phyloP scores from a whole-genome alignment of 2,113 vertebrate species.

The Crotalus tigris region DNA sequence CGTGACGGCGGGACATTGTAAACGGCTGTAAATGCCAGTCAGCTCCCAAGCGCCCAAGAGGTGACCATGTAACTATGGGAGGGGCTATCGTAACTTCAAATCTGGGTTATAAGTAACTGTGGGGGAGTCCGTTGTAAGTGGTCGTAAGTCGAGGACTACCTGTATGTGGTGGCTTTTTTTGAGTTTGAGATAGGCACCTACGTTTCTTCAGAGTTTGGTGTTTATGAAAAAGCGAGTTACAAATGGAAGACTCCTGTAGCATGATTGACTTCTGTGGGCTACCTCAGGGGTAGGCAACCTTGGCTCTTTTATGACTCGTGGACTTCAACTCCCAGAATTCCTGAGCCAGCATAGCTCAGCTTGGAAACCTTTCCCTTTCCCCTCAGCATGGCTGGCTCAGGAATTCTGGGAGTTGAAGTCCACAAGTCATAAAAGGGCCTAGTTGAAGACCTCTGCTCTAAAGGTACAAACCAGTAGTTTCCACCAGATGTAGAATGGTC shows the following conservation, averaged over 20 bases:
- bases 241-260: not conserved
- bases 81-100: not conserved
- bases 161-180: not conserved
- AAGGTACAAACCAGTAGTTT: no score
- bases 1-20: not conserved
- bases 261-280: not conserved
- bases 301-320: no score
- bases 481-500: no score
- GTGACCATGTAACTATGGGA: not conserved
- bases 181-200: not conserved
- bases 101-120: not conserved
- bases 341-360: no score
- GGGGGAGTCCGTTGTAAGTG: not conserved
- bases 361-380: no score
- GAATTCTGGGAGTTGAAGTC: no score
- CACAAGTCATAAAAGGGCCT: no score
- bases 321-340: no score
- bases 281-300: no score
- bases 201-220: not conserved
- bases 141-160: not conserved
- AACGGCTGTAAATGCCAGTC: not conserved
- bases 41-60: not conserved
- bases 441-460: no score
- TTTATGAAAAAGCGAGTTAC: not conserved
- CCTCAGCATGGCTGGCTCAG: no score